Evolutionary conservation across 2,888 invertebrate species (phyloP), one percentile per base, ranked within the genome.

Genomic region (Xestia sexstrigata): DNA sequence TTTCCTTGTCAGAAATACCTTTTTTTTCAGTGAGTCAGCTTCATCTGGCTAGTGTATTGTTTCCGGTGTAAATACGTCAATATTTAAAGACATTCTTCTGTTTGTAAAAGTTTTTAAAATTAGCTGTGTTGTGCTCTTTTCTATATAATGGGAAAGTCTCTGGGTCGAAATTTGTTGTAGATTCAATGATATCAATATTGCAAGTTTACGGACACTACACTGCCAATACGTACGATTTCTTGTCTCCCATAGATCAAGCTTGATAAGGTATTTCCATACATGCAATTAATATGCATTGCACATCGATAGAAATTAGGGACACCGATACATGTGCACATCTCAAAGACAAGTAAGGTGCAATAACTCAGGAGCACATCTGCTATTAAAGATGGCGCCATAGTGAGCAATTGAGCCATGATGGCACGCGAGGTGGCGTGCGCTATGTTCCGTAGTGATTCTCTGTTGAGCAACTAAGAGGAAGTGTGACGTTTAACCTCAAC

Each of bases 381-480:
- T 70, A 67, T 82, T 73, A 74, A 75, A 52, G n/a, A 74, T 84
- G 82, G 52, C 86, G 55, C 45, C 70, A 82, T 76, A 35, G 35
- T 47, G 71, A 84, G 63, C 23, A 30, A 49, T 72, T 72, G 70
- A 60, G 72, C 23, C 74, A 71, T 81, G 74, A 67, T n/a, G 30
- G 67, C 88, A 88, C 88, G 90, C 90, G 75, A 92, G 49, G 52
- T 87, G 81, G 90, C 90, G 88, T 91, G 91, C 76, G 69, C n/a
- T 47, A 55, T 76, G 86, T 88, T 90, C 91, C 89, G 88, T 17
- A 23, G 82, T 26, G 45, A 47, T 70, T n/a, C 20, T 69, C 39
- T 49, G 39, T 91, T 91, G 85, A 78, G 89, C 82, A 92, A 92
- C 79, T n/a, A 70, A 72, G 74, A 90, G 90, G 90, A 91, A 89